These are phyloP conservation scores for Girardia tigrina DNA, from an alignment of 2,888 invertebrate species.

Conservation along the genomic window DNA sequence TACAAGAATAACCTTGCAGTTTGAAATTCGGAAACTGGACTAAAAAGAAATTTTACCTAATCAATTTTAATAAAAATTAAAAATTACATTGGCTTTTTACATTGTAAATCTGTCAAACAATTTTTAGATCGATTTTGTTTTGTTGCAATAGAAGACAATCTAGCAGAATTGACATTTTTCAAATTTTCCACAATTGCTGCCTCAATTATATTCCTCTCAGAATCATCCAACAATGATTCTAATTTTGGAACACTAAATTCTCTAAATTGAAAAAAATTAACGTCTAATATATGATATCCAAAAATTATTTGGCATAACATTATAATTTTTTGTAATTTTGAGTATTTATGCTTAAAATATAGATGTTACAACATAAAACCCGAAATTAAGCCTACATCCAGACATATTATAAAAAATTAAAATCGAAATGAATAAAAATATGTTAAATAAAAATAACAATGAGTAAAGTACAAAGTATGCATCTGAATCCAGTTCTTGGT, in stretches of 20 bases:
- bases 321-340: too few relatives aligned
- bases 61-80: neutral
- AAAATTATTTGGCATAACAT: neutral
- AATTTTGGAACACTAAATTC: neutral
- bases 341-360: neutral
- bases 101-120: neutral
- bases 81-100: constrained; percentile 15
- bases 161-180: neutral
- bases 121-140: neutral
- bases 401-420: too few relatives aligned
- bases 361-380: too few relatives aligned
- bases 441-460: too few relatives aligned
- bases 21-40: constrained; percentile 16
- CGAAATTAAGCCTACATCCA: too few relatives aligned
- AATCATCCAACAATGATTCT: neutral
- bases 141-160: neutral
- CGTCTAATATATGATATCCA: neutral
- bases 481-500: too few relatives aligned
- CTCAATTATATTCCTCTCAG: neutral
- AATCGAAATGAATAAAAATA: too few relatives aligned
- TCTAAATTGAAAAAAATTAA: neutral
- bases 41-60: neutral
- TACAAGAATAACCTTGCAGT: neutral
- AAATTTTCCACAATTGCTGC: neutral
- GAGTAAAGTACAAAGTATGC: too few relatives aligned